Conservation (phyloP, 2,888 invertebrate genomes). For the Microplitis manilae region DNA sequence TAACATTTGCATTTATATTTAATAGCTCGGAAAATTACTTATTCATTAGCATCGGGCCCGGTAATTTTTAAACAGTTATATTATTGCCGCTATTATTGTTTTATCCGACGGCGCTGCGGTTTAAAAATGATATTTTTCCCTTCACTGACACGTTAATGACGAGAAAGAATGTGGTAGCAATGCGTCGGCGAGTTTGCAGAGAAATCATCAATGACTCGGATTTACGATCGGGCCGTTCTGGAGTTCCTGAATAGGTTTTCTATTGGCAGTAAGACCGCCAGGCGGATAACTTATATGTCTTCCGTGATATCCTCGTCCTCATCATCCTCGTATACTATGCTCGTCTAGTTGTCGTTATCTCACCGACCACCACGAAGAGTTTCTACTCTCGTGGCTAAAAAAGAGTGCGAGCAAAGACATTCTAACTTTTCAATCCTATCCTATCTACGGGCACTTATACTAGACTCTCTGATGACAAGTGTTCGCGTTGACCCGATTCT, state of each 20-base stretch:
- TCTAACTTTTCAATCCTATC: slow-evolving; percentile 42
- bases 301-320: slow-evolving; percentile 35
- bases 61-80: no score
- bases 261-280: slow-evolving; percentile 33
- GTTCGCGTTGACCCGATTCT: slow-evolving; percentile 43
- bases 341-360: slow-evolving; percentile 14
- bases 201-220: slow-evolving; percentile 53
- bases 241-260: slow-evolving; percentile 41
- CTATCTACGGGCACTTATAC: neutral
- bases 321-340: slow-evolving; percentile 26
- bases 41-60: neutral
- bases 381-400: slow-evolving; percentile 50
- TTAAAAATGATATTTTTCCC: neutral
- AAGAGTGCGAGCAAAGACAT: slow-evolving; percentile 45
- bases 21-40: neutral
- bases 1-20: neutral
- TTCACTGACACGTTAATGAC: slow-evolving; percentile 8
- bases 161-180: neutral
- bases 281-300: neutral
- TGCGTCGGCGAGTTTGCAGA: slow-evolving; percentile 38
- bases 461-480: slow-evolving; percentile 26
- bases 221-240: slow-evolving; percentile 47
- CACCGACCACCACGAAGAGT: slow-evolving; percentile 41
- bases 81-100: neutral
- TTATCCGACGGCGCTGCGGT: neutral